Evolutionary conservation across 2,888 invertebrate genomes (phyloP), one percentile per base, ranked within the genome.

Genomic region (Erpobdella octoculata): DNA sequence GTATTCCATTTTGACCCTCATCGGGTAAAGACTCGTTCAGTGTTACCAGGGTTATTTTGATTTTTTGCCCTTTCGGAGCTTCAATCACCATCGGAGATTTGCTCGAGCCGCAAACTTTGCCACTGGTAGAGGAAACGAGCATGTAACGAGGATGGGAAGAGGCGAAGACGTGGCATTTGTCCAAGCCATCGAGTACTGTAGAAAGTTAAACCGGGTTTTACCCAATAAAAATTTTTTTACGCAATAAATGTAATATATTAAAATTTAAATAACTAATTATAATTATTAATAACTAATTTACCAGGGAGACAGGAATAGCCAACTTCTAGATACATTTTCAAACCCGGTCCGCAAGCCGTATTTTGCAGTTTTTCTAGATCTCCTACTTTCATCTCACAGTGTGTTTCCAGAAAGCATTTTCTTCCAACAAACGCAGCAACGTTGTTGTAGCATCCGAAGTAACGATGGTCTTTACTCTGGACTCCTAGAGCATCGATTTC

Each of bases 311-410:
- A 72, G 18, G n/a, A 70, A 59, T 67, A 72, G 25, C 28, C 25
- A 31, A 48, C 70, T 37, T 64, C 65, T 62, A 72, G 38, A 28
- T 72, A 70, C 36, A 64, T 33, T 31, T 68, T 72, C 18, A 72
- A 36, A n/a, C 28, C 72, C 21, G 59, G 38, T 8, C 28, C 21
- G 33, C 72, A 72, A 28, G 69, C 41, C 21, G 70, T 31, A 38
- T 53, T 9, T 35, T 66, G 62, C 18, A 28, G 28, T 5, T 46
- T 21, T 18, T 41, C 66, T 33, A 67, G n/a, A 28, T 71, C 67
- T 6, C 15, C 38, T 0, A 71, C 66, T 21, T 21, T 35, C 12
- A 71, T 15, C 18, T 66, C 65, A 46, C 71, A 71, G 6, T 46
- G 33, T n/a, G 21, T 15, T 9, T 67, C 37, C 18, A 35, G 35